Conservation (phyloP, 2,888 invertebrate species). For the Ophion costatus region DNA sequence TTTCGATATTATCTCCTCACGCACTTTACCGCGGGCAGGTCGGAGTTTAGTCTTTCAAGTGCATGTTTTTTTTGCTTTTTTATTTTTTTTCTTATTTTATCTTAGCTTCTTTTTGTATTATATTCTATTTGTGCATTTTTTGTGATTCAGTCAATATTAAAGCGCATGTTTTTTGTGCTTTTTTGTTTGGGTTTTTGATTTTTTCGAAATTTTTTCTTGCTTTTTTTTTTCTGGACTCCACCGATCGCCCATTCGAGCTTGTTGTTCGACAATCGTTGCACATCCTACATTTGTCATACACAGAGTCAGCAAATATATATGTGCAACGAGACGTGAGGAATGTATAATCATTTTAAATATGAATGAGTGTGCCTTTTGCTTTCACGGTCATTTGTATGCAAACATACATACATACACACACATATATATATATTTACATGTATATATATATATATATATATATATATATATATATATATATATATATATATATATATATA, state of each 20-base stretch:
- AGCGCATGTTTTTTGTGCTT: too few relatives aligned
- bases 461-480: slow-evolving; percentile 6
- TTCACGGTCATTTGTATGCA: slow-evolving; percentile 35
- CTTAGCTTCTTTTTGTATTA: too few relatives aligned
- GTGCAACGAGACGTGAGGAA: background rate
- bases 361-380: slow-evolving; percentile 26
- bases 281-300: background rate
- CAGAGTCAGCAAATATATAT: background rate
- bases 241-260: background rate
- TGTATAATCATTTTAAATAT: slow-evolving; percentile 11
- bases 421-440: background rate
- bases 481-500: background rate
- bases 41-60: too few relatives aligned
- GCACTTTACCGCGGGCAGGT: too few relatives aligned
- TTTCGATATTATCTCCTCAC: too few relatives aligned
- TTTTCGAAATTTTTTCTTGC: background rate
- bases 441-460: slow-evolving; percentile 25
- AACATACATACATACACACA: background rate
- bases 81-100: too few relatives aligned
- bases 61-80: too few relatives aligned
- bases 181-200: too few relatives aligned
- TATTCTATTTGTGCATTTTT: too few relatives aligned
- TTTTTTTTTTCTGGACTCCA: background rate
- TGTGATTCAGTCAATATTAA: too few relatives aligned
- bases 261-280: slow-evolving; percentile 13